Percentiles rank a stretch among this genome's conserved stretches.
Evolutionary conservation across 2,888 invertebrate species (phyloP).

Genomic region (Andricus curvator): DNA sequence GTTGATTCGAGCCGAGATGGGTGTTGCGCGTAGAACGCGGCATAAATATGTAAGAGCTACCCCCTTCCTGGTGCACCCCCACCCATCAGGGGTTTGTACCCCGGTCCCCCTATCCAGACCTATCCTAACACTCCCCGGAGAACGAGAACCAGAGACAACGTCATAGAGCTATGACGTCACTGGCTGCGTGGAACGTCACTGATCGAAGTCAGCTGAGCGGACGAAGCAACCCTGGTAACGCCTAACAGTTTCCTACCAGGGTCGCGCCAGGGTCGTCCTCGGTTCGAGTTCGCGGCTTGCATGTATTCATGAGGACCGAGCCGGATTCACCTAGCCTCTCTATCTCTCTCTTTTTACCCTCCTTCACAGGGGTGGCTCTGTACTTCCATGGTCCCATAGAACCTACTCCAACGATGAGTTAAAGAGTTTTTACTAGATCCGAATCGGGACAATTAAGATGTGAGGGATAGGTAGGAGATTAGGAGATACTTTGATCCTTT

Average conservation of each 20-base stretch:
- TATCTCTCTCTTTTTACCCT: conserved; percentile 50
- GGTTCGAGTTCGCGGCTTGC: conserved; percentile 66
- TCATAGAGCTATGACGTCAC: conserved; percentile 72
- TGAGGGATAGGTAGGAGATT: not conserved
- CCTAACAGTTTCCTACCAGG: conserved; percentile 54
- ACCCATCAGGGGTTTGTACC: conserved; percentile 49
- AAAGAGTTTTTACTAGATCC: not conserved
- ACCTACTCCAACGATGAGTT: no score
- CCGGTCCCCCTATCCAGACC: conserved; percentile 64
- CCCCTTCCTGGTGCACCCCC: conserved; percentile 60
- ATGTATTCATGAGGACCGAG: conserved; percentile 68
- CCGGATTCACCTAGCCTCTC: conserved; percentile 51
- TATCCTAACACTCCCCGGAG: conserved; percentile 65
- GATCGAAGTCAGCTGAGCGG: conserved; percentile 76
- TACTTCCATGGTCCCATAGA: no score
- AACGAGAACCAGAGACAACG: conserved; percentile 56
- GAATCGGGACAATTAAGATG: not conserved
- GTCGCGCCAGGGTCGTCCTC: conserved; percentile 62
- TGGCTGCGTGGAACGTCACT: conserved; percentile 72
- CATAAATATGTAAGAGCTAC: conserved; percentile 78
- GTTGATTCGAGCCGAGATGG: conserved; percentile 55
- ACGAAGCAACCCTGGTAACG: conserved; percentile 59
- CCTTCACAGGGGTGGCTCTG: conserved; percentile 15
- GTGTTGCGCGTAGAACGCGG: conserved; percentile 75
- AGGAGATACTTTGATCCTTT: not conserved